Conservation (phyloP, 1,140 invertebrate genomes). For the Euura lappo region DNA sequence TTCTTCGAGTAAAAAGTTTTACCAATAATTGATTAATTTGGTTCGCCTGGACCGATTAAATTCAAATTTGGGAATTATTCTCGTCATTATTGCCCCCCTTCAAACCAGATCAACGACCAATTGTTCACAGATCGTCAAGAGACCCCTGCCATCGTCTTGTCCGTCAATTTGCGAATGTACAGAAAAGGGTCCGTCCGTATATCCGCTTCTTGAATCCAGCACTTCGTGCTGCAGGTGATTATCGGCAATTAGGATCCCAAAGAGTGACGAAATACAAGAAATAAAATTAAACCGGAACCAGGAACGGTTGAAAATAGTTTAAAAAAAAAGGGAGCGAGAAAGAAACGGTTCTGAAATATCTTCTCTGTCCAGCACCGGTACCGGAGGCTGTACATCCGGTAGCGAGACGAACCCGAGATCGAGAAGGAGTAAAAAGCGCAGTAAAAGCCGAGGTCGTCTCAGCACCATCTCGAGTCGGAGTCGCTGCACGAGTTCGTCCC, state of each 20-base stretch:
- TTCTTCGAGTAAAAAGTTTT: too few species aligned
- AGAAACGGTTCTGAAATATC: neutral
- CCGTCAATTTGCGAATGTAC: neutral
- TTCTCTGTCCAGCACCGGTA: neutral
- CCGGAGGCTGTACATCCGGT: neutral
- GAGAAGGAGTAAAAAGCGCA: neutral
- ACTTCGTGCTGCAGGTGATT: neutral
- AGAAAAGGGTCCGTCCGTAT: conserved; percentile 28
- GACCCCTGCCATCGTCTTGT: conserved; percentile 12
- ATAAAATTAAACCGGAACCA: too few species aligned
- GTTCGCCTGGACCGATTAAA: too few species aligned
- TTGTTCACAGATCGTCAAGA: conserved; percentile 27
- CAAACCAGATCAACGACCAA: neutral
- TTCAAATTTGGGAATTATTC: neutral
- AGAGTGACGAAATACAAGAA: too few species aligned
- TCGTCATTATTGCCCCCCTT: neutral
- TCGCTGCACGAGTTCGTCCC: neutral
- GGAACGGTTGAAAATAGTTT: too few species aligned
- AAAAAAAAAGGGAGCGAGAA: too few species aligned
- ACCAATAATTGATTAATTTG: neutral
- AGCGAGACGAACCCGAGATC: neutral
- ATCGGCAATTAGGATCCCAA: too few species aligned
- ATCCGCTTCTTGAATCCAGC: conserved; percentile 23
- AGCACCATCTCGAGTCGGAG: neutral
- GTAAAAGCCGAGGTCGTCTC: neutral